Base-by-base conservation (phyloP, 92 coral and sea anemone genomes). In the Actinernus sp. region DNA sequence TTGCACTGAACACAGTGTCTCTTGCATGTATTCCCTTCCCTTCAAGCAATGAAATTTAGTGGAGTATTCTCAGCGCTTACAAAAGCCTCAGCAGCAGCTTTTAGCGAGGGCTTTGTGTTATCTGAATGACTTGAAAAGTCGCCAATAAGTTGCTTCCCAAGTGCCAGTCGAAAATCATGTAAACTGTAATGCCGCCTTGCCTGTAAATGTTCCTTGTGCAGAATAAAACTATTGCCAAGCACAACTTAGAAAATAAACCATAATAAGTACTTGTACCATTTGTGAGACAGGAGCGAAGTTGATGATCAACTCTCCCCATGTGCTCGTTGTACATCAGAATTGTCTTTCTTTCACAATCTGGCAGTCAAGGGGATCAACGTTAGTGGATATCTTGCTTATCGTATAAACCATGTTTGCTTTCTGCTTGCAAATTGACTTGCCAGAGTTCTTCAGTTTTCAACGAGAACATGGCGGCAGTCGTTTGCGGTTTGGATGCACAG, bases 401-500 rank as follows among this genome's bases (percentile, higher is more conserved):
- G 82, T 63, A 52, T 62, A 74, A 60, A 49, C 69, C 14, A 49
- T n/a, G 12, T 61, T 48, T 21, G 71, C 55, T 48, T 46, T 57
- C 28, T 71, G 79, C 2, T 25, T 21, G 8, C 17, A 22, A 19
- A 22, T 28, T 25, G 26, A 41, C 29, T 27, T 49, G 12, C 68
- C 50, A 5, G 25, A 24, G 34, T 59, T 13, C 3, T 37, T n/a
- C 43, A 87, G 73, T 40, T 81, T 86, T 26, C 61, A 44, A 29
- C 68, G 67, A 1, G 88, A 57, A 47, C 71, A 36, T 38, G 40
- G 58, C 21, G 78, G 85, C 18, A 88, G 56, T 26, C 43, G 62
- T 43, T 76, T 76, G 44, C 74, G 52, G 55, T 75, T 68, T 7
- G 51, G 34, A n/a, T 75, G 46, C 22, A 86, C 88, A 24, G 79